phyloP scores from a whole-genome alignment of 2,797 vertebrate genomes.

The Alosa sapidissima region DNA sequence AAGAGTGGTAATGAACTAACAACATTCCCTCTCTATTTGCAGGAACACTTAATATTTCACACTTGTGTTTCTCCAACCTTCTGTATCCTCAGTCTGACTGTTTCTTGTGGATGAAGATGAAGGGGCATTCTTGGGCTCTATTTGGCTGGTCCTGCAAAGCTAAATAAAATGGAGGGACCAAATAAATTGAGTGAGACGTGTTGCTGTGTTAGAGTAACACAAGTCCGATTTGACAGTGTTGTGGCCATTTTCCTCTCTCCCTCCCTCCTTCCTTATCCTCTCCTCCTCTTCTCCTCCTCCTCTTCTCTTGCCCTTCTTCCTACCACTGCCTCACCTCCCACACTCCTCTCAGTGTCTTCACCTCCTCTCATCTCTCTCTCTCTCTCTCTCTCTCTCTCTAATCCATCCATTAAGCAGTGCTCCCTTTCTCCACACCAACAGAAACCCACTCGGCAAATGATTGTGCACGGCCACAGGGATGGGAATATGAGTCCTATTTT shows the following conservation, averaged over 20 bases:
- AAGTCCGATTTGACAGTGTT: background rate
- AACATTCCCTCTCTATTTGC: background rate
- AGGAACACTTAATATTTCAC: background rate
- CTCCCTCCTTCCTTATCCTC: background rate
- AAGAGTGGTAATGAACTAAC: background rate
- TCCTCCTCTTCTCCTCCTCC: slow-evolving; percentile 11
- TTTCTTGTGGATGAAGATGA: background rate
- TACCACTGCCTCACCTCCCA: background rate
- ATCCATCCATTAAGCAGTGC: slow-evolving; percentile 24
- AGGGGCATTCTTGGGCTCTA: background rate
- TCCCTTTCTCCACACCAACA: slow-evolving; percentile 39
- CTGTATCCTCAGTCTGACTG: background rate
- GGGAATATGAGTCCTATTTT: slow-evolving; percentile 53
- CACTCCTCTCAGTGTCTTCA: background rate
- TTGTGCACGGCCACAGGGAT: slow-evolving; percentile 46
- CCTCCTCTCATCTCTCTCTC: background rate
- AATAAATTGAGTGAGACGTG: background rate
- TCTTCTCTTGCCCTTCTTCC: background rate
- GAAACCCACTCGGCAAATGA: slow-evolving; percentile 53
- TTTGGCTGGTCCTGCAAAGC: background rate
- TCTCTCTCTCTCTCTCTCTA: background rate
- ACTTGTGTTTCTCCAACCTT: background rate
- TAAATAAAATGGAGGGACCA: background rate
- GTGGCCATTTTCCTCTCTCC: slow-evolving; percentile 21
- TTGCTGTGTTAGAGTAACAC: background rate